Percentiles rank a stretch among this genome's conserved stretches.
phyloP scores from a whole-genome alignment of 53 echinoderm and acorn worm species.

The Paracentrotus lividus region DNA sequence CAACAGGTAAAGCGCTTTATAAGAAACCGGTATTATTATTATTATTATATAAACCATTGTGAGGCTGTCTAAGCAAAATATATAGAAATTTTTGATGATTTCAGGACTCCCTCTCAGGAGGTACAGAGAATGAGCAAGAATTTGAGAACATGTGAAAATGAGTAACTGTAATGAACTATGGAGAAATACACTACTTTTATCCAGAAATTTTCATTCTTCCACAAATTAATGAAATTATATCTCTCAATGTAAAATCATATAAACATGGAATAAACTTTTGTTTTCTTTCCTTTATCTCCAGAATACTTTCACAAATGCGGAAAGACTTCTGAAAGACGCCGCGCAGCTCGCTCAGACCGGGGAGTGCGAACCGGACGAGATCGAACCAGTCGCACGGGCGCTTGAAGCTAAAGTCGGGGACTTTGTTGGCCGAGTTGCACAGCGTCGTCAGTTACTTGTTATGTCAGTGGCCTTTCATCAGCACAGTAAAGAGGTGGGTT shows the following conservation, averaged over 20 bases:
- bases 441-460: slow-evolving; percentile 88
- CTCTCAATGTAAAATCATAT: background rate
- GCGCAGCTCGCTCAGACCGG: slow-evolving; percentile 92
- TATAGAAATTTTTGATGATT: too few species aligned
- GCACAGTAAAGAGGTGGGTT: slow-evolving; percentile 93
- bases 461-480: slow-evolving; percentile 98
- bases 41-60: background rate
- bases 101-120: too few species aligned
- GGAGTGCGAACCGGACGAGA: slow-evolving; percentile 95
- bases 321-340: slow-evolving; percentile 89
- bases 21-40: background rate
- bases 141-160: background rate
- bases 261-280: background rate
- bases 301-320: slow-evolving; percentile 99
- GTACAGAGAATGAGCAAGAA: background rate
- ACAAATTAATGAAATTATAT: background rate
- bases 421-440: slow-evolving; percentile 88
- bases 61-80: background rate
- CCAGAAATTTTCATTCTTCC: background rate
- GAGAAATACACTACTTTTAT: background rate
- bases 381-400: slow-evolving; percentile 86
- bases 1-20: too few species aligned
- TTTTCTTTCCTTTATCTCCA: slow-evolving; percentile 56
- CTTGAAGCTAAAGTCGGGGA: slow-evolving; percentile 89
- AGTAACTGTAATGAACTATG: background rate